Conservation (phyloP, 2,113 vertebrate genomes). For the Mormyrus lacerda region DNA sequence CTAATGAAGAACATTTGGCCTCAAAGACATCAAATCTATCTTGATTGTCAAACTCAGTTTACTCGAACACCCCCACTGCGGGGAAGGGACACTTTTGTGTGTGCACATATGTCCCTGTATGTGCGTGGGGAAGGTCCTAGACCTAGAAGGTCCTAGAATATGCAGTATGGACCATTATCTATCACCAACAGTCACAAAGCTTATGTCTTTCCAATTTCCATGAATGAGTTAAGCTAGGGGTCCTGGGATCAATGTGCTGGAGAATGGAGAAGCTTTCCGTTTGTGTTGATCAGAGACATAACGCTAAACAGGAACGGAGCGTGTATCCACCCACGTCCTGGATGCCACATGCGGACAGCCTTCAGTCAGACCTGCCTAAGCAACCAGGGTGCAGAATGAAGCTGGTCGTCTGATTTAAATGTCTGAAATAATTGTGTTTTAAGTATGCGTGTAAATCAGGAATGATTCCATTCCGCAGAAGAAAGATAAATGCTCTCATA, state of each 20-base stretch:
- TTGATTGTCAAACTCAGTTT: not conserved
- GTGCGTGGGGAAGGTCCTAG: not conserved
- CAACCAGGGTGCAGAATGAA: not conserved
- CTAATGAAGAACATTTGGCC: not conserved
- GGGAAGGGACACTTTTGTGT: not conserved
- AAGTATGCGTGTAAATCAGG: conserved; percentile 11
- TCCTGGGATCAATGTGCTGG: not conserved
- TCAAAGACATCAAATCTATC: not conserved
- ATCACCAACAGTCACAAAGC: not conserved
- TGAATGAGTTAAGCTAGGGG: not conserved
- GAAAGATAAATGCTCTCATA: conserved; percentile 4
- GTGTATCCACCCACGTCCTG: not conserved
- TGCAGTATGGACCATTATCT: not conserved
- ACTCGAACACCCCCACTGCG: not conserved
- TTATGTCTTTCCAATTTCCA: not conserved
- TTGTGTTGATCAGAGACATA: not conserved
- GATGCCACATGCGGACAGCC: not conserved
- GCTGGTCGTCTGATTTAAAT: not conserved
- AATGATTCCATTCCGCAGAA: not conserved
- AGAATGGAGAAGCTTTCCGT: not conserved
- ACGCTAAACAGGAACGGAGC: not conserved
- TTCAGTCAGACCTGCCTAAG: not conserved
- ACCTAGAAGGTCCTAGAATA: too few relatives aligned
- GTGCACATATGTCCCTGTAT: not conserved
- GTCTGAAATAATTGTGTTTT: not conserved